phyloP scores from a whole-genome alignment of 2,888 invertebrate genomes.

The Neoitamus cyanurus region DNA sequence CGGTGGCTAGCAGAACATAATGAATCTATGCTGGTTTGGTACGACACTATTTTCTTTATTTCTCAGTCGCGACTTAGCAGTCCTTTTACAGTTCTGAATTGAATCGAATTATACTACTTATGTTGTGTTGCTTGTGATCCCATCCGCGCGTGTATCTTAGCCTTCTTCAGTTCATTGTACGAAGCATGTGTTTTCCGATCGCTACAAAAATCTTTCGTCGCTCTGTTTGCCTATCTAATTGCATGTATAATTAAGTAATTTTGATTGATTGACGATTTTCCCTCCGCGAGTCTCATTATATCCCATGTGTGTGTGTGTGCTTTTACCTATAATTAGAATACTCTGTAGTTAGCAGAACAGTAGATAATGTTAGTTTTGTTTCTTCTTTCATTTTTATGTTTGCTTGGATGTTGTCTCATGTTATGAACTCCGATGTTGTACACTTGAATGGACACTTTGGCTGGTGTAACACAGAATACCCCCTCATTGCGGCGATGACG shows the following conservation, averaged over 20 bases:
- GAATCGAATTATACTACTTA: not conserved
- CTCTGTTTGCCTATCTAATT: slow-evolving; percentile 1
- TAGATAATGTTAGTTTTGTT: slow-evolving; percentile 40
- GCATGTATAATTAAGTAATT: slow-evolving; percentile 16
- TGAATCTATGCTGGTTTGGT: not conserved
- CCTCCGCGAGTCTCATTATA: not conserved
- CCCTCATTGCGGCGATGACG: slow-evolving; percentile 34
- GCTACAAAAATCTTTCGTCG: not conserved
- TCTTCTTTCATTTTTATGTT: slow-evolving; percentile 43
- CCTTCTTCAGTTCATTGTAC: not conserved
- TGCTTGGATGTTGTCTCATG: slow-evolving; percentile 25
- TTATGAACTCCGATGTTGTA: not conserved
- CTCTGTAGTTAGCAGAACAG: slow-evolving; percentile 18
- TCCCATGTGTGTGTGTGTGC: not conserved
- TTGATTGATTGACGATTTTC: not conserved
- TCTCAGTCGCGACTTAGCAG: not conserved
- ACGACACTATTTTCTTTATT: not conserved
- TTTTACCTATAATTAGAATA: not conserved
- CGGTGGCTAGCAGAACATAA: not conserved
- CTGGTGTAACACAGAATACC: slow-evolving; percentile 17
- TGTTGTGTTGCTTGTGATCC: not conserved
- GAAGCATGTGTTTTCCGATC: not conserved
- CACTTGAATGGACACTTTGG: not conserved
- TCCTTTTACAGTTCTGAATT: not conserved
- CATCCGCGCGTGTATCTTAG: not conserved